Conservation (phyloP, 2,888 invertebrate genomes). For the Tenthredo distinguenda region DNA sequence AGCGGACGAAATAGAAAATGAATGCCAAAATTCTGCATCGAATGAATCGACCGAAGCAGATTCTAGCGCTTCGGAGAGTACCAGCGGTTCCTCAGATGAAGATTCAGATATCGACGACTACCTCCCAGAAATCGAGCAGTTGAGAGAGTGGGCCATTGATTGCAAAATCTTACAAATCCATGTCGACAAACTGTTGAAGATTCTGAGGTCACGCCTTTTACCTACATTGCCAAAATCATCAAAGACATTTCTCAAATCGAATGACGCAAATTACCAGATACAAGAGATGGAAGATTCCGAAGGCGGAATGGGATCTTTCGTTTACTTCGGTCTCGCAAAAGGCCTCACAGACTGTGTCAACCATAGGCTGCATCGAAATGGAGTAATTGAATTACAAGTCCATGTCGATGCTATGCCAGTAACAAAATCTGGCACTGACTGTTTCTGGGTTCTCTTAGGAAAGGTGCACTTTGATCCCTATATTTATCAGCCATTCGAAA, state of each 20-base stretch:
- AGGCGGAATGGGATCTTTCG: slow-evolving; percentile 51
- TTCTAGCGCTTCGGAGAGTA: not conserved
- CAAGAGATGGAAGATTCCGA: slow-evolving; percentile 30
- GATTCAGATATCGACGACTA: slow-evolving; percentile 24
- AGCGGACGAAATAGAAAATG: not conserved
- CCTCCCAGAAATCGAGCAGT: slow-evolving; percentile 24
- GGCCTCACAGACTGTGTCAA: slow-evolving; percentile 18
- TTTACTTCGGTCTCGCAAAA: slow-evolving; percentile 19
- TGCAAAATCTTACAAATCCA: slow-evolving; percentile 14
- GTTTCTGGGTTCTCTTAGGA: slow-evolving; percentile 18
- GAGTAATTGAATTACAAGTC: slow-evolving; percentile 39
- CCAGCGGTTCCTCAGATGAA: slow-evolving; percentile 16
- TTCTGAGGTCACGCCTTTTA: slow-evolving; percentile 22
- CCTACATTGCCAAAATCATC: slow-evolving; percentile 48
- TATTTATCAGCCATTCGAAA: slow-evolving; percentile 33
- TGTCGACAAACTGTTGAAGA: slow-evolving; percentile 31
- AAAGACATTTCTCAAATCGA: slow-evolving; percentile 53
- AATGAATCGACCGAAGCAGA: slow-evolving; percentile 8
- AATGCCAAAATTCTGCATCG: slow-evolving; percentile 6
- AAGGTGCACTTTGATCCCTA: slow-evolving; percentile 13
- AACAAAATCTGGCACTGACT: slow-evolving; percentile 24
- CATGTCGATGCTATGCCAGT: slow-evolving; percentile 18
- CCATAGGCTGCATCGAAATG: slow-evolving; percentile 11
- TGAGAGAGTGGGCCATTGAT: slow-evolving; percentile 39
- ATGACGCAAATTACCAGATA: slow-evolving; percentile 45